These are phyloP conservation scores for Parnassius mnemosyne DNA, from an alignment of 2,888 invertebrate genomes.

Conservation along the genomic window DNA sequence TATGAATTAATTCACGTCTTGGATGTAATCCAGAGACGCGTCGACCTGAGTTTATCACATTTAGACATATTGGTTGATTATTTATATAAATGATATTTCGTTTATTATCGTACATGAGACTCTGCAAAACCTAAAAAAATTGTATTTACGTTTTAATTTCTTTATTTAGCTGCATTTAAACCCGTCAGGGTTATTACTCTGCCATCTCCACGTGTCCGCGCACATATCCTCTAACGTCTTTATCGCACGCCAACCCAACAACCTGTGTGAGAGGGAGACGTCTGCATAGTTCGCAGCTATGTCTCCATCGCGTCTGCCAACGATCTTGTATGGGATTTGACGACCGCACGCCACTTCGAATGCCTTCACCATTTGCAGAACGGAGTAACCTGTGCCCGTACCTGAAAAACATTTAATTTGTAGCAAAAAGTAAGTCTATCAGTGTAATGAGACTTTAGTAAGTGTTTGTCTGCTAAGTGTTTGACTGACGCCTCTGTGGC, in stretches of 20 bases:
- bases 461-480: no score
- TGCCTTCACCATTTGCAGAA: constrained; percentile 90
- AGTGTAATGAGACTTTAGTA: no score
- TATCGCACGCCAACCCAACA: constrained; percentile 92
- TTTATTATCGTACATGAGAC: no score
- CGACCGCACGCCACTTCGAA: constrained; percentile 88
- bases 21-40: no score
- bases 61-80: no score
- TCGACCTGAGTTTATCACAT: no score
- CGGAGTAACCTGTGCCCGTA: constrained; percentile 92
- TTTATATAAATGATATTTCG: no score
- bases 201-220: constrained; percentile 93
- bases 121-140: no score
- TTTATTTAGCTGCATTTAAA: constrained; percentile 48
- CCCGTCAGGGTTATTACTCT: constrained; percentile 90
- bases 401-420: constrained; percentile 42
- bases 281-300: constrained; percentile 92
- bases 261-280: constrained; percentile 85
- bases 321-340: constrained; percentile 85
- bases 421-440: no score
- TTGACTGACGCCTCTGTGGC: no score
- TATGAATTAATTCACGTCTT: no score
- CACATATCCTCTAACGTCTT: constrained; percentile 91
- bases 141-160: no score
- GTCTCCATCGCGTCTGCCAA: constrained; percentile 89